Evolutionary conservation across 2,113 vertebrate genomes (phyloP).

Genomic region (Misgurnus anguillicaudatus): DNA sequence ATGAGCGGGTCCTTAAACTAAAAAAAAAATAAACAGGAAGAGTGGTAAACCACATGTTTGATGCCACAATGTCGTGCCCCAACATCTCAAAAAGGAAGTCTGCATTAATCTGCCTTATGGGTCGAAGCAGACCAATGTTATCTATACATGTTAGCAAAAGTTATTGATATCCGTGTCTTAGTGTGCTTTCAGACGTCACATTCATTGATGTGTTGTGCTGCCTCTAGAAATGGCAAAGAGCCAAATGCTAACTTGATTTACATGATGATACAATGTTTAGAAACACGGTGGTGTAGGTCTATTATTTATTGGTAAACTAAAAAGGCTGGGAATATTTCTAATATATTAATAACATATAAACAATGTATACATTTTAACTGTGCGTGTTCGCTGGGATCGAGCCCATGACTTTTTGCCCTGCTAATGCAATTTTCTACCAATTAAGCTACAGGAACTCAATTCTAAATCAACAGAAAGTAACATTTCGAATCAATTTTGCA

Average conservation of each 20-base stretch:
- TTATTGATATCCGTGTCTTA: background rate
- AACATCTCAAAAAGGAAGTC: background rate
- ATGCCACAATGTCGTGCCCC: too few relatives aligned
- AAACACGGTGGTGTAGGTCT: background rate
- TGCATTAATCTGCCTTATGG: background rate
- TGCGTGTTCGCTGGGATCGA: too few relatives aligned
- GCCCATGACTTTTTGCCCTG: too few relatives aligned
- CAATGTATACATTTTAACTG: too few relatives aligned
- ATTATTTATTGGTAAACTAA: too few relatives aligned
- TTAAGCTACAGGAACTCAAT: too few relatives aligned
- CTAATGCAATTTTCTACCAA: too few relatives aligned
- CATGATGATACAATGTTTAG: background rate
- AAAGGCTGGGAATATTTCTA: too few relatives aligned
- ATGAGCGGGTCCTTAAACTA: slow-evolving; percentile 99
- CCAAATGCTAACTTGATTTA: background rate
- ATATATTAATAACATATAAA: too few relatives aligned
- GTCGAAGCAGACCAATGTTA: background rate
- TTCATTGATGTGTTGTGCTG: background rate
- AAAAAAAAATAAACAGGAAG: slow-evolving; percentile 61
- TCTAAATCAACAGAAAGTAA: too few relatives aligned
- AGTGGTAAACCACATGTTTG: too few relatives aligned
- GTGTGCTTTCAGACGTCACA: slow-evolving; percentile 3
- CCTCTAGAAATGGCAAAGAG: background rate
- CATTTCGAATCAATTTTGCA: too few relatives aligned
- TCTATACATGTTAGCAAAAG: background rate